Evolutionary conservation across 1,140 invertebrate genomes (phyloP).

Genomic region (Monomorium pharaonis): DNA sequence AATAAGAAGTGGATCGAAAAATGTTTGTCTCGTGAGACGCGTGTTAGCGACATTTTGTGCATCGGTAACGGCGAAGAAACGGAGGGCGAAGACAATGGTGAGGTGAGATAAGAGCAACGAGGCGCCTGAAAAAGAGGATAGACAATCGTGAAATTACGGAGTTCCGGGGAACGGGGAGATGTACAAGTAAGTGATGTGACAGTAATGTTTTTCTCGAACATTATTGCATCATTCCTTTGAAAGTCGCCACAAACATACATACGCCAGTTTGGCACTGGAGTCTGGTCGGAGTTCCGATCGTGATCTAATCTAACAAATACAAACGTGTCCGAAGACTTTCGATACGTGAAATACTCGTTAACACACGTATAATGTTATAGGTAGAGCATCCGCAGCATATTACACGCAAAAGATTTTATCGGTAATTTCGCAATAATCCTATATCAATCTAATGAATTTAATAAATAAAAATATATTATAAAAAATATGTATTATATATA

Average conservation of each 20-base stretch:
- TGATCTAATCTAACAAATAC: not conserved
- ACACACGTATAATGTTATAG: not conserved
- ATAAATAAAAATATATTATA: not conserved
- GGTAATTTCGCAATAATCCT: not conserved
- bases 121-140: not conserved
- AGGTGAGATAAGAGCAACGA: not conserved
- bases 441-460: too few relatives aligned
- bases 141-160: not conserved
- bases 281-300: not conserved
- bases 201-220: not conserved
- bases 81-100: not conserved
- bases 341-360: not conserved
- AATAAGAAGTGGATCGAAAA: not conserved
- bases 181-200: not conserved
- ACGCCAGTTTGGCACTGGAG: too few relatives aligned
- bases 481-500: not conserved
- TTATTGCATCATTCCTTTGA: constrained; percentile 14
- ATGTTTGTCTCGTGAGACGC: not conserved
- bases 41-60: not conserved
- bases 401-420: not conserved
- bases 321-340: not conserved
- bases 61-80: not conserved
- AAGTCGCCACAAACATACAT: not conserved
- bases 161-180: not conserved
- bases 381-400: not conserved